These are phyloP conservation scores for Steinernema carpocapsae DNA, from an alignment of 2,888 invertebrate species.

Conservation along the genomic window DNA sequence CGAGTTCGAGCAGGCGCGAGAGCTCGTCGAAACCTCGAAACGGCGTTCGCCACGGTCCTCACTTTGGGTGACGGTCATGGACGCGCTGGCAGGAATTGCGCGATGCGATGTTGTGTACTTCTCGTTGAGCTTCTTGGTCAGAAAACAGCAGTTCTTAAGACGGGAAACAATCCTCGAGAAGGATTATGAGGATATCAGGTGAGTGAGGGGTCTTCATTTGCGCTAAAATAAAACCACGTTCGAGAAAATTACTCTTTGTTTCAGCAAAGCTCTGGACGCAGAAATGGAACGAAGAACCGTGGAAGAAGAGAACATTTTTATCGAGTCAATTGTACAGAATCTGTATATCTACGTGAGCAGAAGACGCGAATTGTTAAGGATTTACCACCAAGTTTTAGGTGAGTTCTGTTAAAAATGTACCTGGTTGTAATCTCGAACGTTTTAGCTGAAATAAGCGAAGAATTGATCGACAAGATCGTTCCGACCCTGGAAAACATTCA, in stretches of 20 bases:
- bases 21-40: slow-evolving; percentile 5
- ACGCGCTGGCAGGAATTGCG: slow-evolving; percentile 3
- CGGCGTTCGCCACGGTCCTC: background rate
- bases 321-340: slow-evolving; percentile 14
- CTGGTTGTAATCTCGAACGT: background rate
- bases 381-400: slow-evolving; percentile 9
- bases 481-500: background rate
- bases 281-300: background rate
- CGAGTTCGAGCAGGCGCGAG: slow-evolving; percentile 17
- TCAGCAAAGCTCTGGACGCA: background rate
- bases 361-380: background rate
- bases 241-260: background rate
- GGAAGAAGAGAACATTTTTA: slow-evolving; percentile 22
- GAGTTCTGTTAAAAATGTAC: background rate
- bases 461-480: background rate
- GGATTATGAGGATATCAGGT: slow-evolving; percentile 2
- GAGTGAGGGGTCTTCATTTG: too few species aligned
- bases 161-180: background rate
- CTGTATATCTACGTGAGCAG: background rate
- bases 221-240: background rate
- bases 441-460: background rate
- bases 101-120: slow-evolving; percentile 1
- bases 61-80: slow-evolving; percentile 7
- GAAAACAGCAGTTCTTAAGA: background rate
- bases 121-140: background rate